Base-by-base conservation (phyloP, 2,888 invertebrate species). In the Drosophila birchii region DNA sequence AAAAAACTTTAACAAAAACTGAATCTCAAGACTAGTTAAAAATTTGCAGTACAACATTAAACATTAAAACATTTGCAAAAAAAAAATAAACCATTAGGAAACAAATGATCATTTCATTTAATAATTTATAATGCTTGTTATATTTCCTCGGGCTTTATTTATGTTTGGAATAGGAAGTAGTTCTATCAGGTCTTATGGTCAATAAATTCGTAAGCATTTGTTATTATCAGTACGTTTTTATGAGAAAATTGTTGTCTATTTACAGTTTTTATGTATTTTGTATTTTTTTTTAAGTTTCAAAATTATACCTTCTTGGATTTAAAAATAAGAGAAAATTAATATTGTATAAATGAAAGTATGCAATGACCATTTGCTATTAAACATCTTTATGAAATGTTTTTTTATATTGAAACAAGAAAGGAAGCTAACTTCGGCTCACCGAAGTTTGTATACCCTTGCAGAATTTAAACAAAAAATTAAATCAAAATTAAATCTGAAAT, bases 171-270 rank as follows among this genome's bases (percentile, higher is more conserved):
- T 70, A 70, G 63, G 38, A 68, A 49, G 14, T 49, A 49, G 49
- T 20, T 49, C 83, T 82, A 82, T 88, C 82, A 82, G 82, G 82
- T 82, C 75, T 76, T 80, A 76, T 79, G 73, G 72, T 81, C 76
- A 80, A 88, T 90, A 90, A 90, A 90, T 90, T 90, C 89, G 89
- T 81, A 80, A 51, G 64, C 78, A 60, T 75, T 76, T 76, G 39
- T 68, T 60, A 72, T 53, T 75, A 60, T 55, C 36, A 43, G 43
- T 43, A 43, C 20, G 14, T 62, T 51, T 41, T 41, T 68, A 49
- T 23, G 18, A 41, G 18, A 32, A 49, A 32, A 16, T 54, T 39
- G 29, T 12, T 51, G 8, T 34, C 49, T 67, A 67, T 67, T 55
- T 69, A 67, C 23, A 45, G 12, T 12, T 32, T 32, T 16, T 57